Conservation (phyloP, 2,888 invertebrate genomes). For the Ariolimax columbianus region DNA sequence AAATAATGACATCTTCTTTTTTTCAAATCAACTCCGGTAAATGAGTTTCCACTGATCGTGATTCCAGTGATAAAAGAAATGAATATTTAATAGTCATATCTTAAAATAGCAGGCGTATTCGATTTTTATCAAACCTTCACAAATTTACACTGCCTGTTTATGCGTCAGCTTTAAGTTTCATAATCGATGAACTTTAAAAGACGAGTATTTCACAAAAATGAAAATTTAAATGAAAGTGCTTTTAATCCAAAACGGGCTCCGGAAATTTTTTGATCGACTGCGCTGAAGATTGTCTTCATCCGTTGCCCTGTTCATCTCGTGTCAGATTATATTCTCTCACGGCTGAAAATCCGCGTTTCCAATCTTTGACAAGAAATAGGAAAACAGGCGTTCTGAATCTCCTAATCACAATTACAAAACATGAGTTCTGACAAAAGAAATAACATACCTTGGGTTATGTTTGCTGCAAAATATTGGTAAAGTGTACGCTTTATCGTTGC, state of each 20-base stretch:
- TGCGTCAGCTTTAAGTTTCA: neutral
- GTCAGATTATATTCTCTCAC: no score
- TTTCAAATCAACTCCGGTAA: neutral
- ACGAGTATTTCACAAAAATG: neutral
- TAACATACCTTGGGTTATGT: no score
- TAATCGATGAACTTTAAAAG: neutral
- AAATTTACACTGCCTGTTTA: neutral
- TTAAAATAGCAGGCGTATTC: neutral
- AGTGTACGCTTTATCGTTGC: no score
- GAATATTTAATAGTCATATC: neutral
- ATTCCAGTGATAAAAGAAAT: neutral
- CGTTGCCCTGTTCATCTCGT: no score
- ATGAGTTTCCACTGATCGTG: neutral
- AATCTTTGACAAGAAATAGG: no score
- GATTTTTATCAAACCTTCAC: neutral
- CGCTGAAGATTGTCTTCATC: neutral
- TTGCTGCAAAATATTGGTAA: no score
- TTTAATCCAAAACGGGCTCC: neutral
- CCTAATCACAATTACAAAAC: no score
- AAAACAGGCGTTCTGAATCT: no score
- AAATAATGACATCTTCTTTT: no score
- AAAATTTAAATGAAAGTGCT: neutral
- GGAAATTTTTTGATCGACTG: constrained; percentile 5
- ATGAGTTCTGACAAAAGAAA: no score
- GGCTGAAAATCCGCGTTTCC: no score